Base-by-base conservation (phyloP, 1,140 invertebrate genomes). In the Aphelenchoides fujianensis region DNA sequence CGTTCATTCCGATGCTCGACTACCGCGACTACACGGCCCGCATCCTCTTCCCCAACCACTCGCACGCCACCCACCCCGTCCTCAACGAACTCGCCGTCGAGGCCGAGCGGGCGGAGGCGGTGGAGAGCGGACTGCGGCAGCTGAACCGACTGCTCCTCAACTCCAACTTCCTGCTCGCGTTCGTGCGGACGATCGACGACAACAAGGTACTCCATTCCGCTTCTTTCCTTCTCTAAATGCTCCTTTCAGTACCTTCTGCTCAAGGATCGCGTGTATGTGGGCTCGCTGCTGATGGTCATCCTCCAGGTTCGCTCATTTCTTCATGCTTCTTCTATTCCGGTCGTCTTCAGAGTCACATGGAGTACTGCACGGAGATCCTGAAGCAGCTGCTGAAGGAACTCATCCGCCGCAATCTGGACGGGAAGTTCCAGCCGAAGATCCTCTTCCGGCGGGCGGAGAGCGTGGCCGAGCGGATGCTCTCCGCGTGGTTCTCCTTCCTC, bases 391-490 rank as follows among this genome's bases (percentile, higher is more conserved):
- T 99, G 48, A 92, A 93, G 27, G 95, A 98, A 85, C 87, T 98
- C 64, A 97, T 99, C 79, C 94, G 98, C 84, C 97, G 96, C 84
- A 97, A 94, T 83, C 96, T 98, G 87, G 94, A 97, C 83, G 92
- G 94, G 53, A 96, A 97, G 85, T 96, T 92, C 85, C 95, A 98
- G 87, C 95, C 96, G 0, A 99, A 98, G 85, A 87, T 98, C 31
- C 88, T 99, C 74, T 87, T 98, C 19, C 88, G 96, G 82, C 89
- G 94, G 83, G 87, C 95, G 35, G 96, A 98, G 87, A 97, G 94
- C 84, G 96, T 99, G 12, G 96, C 95, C 34, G 96, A 98, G 84
- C 97, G 98, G 88, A 96, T 99, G 92, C 87, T 98, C 9, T 95
- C 94, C 74, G 93, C 95, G 52, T 98, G 96, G 96, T 96, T 98